Evolutionary conservation across 2,113 vertebrate species (phyloP), one percentile per base, ranked within the genome.

Genomic region (Marcusenius ussheri): DNA sequence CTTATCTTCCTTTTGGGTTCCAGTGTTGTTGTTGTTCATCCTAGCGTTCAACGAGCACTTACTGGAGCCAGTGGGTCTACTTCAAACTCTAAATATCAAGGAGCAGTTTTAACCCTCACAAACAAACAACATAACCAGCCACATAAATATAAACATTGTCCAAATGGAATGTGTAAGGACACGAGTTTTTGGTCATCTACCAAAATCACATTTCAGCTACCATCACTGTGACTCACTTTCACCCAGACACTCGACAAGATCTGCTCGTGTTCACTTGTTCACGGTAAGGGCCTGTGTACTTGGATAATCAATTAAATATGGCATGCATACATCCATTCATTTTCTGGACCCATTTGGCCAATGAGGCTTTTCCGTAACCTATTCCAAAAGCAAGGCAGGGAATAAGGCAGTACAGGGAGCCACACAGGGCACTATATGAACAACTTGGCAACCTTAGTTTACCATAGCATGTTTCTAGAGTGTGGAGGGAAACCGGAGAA

Each of bases 61-160:
- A 53, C 89, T 58, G 89, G 77, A 56, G 77, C 89, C 77, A 27
- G 77, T 83, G 70, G n/a, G 88, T 56, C 74, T 27, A 84, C 89
- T 56, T 89, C 27, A 89, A 31, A 77, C 42, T 80, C 45, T 77
- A 77, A 89, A 83, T 89, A 77, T 84, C 17, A 84, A n/a, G 77
- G 77, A 84, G 77, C 31, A 21, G 24, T 89, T 89, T 10, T 83
- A 56, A 5, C 89, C 92, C 92, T 93, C 88, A 24, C 74, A 91
- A 62, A 91, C 17, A 27, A 89, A 88, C 21, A 70, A 89, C 0
- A n/a, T 87, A 91, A 91, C 91, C 46, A 58, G 90, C 49, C 86
- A 58, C 31, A 88, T 50, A 58, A 90, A 94, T 93, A 94, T 91
- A 93, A 94, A 94, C 93, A 92, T 86, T 89, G 42, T 91, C 56